Evolutionary conservation across 2,797 vertebrate species (phyloP), one percentile per base, ranked within the genome.

Genomic region (Apodemus agrarius): DNA sequence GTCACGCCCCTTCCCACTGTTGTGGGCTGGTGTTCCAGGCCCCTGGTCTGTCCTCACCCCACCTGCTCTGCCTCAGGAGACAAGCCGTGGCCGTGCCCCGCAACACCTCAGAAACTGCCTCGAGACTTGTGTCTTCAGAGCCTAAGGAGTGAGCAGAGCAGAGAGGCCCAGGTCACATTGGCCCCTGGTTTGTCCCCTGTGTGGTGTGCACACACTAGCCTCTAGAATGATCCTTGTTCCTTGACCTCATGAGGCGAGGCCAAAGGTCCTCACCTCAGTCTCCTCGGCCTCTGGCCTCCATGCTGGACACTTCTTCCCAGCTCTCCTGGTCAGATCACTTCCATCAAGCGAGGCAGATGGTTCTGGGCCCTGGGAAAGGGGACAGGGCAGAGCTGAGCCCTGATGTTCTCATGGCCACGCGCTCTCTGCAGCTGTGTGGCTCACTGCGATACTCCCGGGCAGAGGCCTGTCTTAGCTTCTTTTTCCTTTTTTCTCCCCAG

Each of bases 401-500:
- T 0, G 5, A 6, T 1, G 2, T 21, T 49, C 19, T 29, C 29
- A 12, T 0, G 1, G 2, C 10, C 78, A 3, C 6, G 0, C 13
- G 8, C 12, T 52, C 40, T 54, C 43, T 13, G 1, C 74, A 49
- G 72, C 57, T 4, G 31, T 29, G 22, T 54, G 37, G 63, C 11
- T 13, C 13, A 24, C 40, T 37, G 85, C 89, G 75, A 52, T 57
- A 67, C 1, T 34, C 24, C 91, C 37, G 3, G 0, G 57, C 43
- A 31, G 37, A 43, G 16, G 3, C 8, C 29, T 17, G 52, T 85
- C 54, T 82, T 96, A 43, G 96, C 13, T 13, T 26, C 63, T 19
- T 96, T 59, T 13, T 86, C 24, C 24, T n/a, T 22, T 34, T 37
- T 94, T 90, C 96, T 98, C 19, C 95, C 69, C 69, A 99, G 99